These are phyloP conservation scores for Crioceris asparagi DNA, from an alignment of 2,888 invertebrate genomes.

Conservation along the genomic window DNA sequence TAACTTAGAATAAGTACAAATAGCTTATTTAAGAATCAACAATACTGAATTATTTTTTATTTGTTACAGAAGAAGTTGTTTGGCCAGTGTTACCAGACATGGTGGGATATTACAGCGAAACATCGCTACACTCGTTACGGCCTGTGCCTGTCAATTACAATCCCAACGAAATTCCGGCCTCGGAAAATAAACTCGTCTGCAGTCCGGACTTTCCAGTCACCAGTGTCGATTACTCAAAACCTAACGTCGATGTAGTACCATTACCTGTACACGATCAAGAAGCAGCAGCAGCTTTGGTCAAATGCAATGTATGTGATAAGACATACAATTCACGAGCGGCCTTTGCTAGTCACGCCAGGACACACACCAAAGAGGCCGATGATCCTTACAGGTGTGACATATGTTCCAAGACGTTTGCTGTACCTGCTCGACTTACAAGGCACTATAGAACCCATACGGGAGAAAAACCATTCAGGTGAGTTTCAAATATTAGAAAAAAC, in stretches of 20 bases:
- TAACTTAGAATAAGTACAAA: no score
- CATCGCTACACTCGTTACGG: conserved; percentile 35
- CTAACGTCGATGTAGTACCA: background rate
- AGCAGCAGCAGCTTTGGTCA: conserved; percentile 13
- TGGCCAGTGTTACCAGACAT: conserved; percentile 42
- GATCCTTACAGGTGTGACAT: conserved; percentile 80
- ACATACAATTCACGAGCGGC: conserved; percentile 34
- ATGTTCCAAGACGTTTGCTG: conserved; percentile 83
- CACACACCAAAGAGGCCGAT: conserved; percentile 31
- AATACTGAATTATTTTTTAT: conserved; percentile 25
- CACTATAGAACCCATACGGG: conserved; percentile 87
- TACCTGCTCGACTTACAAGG: conserved; percentile 73
- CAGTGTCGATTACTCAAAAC: conserved; percentile 23
- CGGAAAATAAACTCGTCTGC: conserved; percentile 46
- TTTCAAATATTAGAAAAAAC: background rate
- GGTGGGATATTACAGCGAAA: conserved; percentile 43
- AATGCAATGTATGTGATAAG: conserved; percentile 39
- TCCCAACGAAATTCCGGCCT: conserved; percentile 18
- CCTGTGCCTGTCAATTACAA: conserved; percentile 30
- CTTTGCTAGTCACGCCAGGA: conserved; percentile 31
- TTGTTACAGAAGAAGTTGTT: conserved; percentile 38
- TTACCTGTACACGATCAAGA: conserved; percentile 5
- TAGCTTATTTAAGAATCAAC: conserved; percentile 3
- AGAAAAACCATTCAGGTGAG: conserved; percentile 62
- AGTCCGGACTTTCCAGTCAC: conserved; percentile 48